Conservation (phyloP, 2,113 vertebrate genomes). For the Loxodonta africana region DNA sequence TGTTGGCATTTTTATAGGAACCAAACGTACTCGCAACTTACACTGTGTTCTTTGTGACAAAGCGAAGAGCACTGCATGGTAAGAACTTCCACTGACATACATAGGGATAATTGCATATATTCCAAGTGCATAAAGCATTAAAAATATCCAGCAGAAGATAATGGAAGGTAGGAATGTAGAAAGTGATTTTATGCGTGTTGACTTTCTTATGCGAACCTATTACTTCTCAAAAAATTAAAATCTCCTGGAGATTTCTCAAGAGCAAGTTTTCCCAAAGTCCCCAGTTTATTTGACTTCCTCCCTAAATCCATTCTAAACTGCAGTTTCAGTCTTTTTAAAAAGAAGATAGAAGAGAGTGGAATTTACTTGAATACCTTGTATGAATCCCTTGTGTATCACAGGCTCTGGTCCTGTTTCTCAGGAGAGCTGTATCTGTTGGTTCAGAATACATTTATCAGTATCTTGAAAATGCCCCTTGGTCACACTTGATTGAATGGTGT, state of each 20-base stretch:
- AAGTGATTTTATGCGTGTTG: not conserved
- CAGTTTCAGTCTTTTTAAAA: slow-evolving; percentile 52
- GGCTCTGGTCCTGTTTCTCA: not conserved
- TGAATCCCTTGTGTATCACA: not conserved
- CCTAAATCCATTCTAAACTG: not conserved
- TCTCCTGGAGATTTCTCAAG: not conserved
- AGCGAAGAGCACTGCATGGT: not conserved
- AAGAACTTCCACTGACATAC: not conserved
- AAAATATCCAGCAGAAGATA: not conserved
- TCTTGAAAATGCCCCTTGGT: slow-evolving; percentile 6
- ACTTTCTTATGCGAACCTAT: slow-evolving; percentile 37
- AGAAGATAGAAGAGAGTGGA: not conserved
- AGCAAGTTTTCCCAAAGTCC: slow-evolving; percentile 1
- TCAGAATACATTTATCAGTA: not conserved
- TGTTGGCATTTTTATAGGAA: not conserved
- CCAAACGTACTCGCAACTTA: not conserved
- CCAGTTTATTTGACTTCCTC: not conserved
- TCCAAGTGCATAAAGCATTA: not conserved
- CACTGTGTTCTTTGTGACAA: not conserved
- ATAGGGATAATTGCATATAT: not conserved
- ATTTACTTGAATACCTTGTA: not conserved
- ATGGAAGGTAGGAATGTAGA: not conserved
- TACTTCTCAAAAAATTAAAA: slow-evolving; percentile 21
- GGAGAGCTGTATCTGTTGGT: not conserved
- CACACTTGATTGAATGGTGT: not conserved